phyloP scores from a whole-genome alignment of 2,113 vertebrate species.

The Chinchilla lanigera region DNA sequence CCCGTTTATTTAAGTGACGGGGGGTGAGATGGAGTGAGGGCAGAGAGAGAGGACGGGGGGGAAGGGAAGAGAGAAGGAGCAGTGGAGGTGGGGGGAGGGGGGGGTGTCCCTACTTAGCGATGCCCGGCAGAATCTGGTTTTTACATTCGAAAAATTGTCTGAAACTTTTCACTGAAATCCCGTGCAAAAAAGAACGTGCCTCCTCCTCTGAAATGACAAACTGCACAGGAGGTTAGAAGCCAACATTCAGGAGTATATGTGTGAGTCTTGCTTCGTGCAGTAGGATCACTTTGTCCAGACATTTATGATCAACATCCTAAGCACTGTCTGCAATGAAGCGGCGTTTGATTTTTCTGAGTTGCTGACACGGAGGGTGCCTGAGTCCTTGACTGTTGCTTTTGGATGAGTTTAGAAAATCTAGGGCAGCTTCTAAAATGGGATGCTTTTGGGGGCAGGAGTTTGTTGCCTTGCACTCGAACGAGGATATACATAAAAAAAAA shows the following conservation, averaged over 20 bases:
- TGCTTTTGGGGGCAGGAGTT: background rate
- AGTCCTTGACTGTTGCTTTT: constrained; percentile 41
- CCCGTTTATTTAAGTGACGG: background rate
- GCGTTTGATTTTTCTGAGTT: background rate
- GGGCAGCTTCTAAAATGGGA: constrained; percentile 31
- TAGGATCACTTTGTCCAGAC: background rate
- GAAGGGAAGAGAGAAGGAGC: too few species aligned
- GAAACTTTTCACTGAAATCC: constrained; percentile 2
- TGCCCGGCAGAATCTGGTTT: background rate
- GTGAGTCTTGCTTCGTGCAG: background rate
- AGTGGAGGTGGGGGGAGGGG: too few species aligned
- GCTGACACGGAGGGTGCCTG: background rate
- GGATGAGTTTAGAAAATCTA: constrained; percentile 63
- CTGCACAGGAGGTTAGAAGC: background rate
- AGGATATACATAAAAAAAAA: background rate
- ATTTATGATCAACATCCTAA: background rate
- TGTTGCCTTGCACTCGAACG: background rate
- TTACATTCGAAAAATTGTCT: background rate
- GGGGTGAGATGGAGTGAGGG: too few species aligned
- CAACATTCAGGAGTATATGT: background rate
- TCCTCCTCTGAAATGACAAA: background rate
- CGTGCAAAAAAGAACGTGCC: background rate
- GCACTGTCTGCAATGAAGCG: background rate
- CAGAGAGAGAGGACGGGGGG: too few species aligned
- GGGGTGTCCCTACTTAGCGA: background rate